A percentile compares a stretch with the other conserved stretches of the same genome.
Evolutionary conservation across 2,113 vertebrate species (phyloP).

Genomic region (Lycaon pictus): DNA sequence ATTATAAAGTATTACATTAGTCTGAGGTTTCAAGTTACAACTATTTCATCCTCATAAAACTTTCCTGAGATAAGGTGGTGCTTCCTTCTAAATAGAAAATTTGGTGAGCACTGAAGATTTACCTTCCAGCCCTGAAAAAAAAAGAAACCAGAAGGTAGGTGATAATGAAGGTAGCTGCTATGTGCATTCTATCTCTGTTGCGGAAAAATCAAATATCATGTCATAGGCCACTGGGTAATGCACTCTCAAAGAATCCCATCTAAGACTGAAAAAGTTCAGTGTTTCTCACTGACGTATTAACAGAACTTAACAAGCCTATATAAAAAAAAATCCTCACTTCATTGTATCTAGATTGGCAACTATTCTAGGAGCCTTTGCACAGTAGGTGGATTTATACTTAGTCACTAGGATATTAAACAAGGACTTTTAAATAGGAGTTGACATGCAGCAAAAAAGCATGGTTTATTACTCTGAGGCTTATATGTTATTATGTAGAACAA

Average conservation of each 20-base stretch:
- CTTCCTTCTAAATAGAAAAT: background rate
- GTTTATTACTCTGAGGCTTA: background rate
- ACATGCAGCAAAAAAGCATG: slow-evolving; percentile 31
- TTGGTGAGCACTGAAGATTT: background rate
- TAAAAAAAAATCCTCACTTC: background rate
- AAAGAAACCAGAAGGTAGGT: background rate
- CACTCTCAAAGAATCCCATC: background rate
- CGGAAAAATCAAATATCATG: background rate
- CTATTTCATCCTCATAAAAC: background rate
- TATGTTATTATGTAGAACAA: slow-evolving; percentile 53
- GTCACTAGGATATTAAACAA: background rate
- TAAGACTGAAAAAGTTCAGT: background rate
- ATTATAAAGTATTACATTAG: background rate
- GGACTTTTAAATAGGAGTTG: slow-evolving; percentile 30
- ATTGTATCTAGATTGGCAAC: background rate
- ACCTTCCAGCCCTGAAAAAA: background rate
- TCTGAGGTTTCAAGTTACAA: slow-evolving; percentile 2
- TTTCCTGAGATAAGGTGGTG: background rate
- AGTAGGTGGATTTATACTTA: background rate
- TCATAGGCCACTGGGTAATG: background rate
- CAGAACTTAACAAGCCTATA: background rate
- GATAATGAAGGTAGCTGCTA: background rate
- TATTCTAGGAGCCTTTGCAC: background rate
- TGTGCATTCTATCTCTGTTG: background rate
- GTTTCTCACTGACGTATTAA: background rate